Conservation (phyloP, 2,888 invertebrate genomes). For the Apotomis turbidana region DNA sequence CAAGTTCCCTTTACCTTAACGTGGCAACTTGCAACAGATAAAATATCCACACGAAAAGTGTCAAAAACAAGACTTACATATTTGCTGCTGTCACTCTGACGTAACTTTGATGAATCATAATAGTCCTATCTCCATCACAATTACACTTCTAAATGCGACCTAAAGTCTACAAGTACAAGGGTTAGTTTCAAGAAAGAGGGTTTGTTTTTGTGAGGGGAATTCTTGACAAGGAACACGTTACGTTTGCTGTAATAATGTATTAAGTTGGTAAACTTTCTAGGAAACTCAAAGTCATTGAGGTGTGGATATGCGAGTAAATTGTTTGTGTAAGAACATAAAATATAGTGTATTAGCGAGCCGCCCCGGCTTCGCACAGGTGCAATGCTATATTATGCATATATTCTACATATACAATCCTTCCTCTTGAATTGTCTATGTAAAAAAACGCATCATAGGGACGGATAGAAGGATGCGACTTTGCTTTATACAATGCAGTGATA, state of each 20-base stretch:
- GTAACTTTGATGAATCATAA: background rate
- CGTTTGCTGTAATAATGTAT: conserved; percentile 18
- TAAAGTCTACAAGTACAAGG: background rate
- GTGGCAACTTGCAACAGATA: conserved; percentile 7
- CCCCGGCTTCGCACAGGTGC: too few relatives aligned
- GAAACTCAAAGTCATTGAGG: conserved; percentile 16
- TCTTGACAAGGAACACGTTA: conserved; percentile 28
- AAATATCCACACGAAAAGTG: conserved; percentile 14
- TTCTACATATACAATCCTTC: too few relatives aligned
- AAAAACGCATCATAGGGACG: too few relatives aligned
- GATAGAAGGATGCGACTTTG: too few relatives aligned
- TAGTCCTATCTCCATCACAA: background rate
- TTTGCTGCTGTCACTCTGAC: conserved; percentile 28
- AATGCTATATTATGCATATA: too few relatives aligned
- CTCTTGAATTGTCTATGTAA: too few relatives aligned
- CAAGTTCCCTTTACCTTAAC: background rate
- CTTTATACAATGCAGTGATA: too few relatives aligned
- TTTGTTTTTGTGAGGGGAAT: conserved; percentile 7
- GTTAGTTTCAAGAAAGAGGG: background rate
- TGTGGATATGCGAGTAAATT: conserved; percentile 2
- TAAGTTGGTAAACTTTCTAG: conserved; percentile 19
- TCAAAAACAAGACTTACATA: conserved; percentile 23
- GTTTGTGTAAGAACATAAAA: background rate
- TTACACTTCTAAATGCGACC: background rate
- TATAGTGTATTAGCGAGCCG: too few relatives aligned